These are phyloP conservation scores for Lithophane ornitopus DNA, from an alignment of 2,888 invertebrate species.

Conservation along the genomic window DNA sequence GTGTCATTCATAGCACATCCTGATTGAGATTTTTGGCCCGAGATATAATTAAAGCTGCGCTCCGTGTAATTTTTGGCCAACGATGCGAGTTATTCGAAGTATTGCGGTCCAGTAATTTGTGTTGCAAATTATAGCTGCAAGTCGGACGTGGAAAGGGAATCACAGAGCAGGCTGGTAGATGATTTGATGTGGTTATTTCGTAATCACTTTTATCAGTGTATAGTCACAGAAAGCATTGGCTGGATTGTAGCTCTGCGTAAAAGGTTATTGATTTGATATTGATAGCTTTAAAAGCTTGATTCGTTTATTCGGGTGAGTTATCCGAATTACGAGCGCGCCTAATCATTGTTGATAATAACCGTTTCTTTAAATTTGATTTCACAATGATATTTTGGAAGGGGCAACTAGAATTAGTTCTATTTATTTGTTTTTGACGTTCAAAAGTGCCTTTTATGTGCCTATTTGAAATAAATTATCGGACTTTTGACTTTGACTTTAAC, in stretches of 20 bases:
- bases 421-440: no score
- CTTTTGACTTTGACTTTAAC: no score
- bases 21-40: conserved; percentile 71
- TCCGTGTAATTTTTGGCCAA: conserved; percentile 60
- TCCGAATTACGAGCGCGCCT: no score
- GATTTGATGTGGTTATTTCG: conserved; percentile 53
- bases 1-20: conserved; percentile 75
- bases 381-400: no score
- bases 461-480: no score
- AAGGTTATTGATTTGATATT: conserved; percentile 6
- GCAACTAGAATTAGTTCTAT: no score
- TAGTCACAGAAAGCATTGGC: conserved; percentile 40
- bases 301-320: not conserved
- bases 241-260: conserved; percentile 11
- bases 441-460: no score
- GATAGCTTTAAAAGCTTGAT: not conserved
- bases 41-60: conserved; percentile 65
- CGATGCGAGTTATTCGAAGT: conserved; percentile 60
- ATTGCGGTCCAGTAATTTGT: conserved; percentile 60
- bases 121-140: conserved; percentile 54
- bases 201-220: conserved; percentile 48
- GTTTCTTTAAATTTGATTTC: not conserved
- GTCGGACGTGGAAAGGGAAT: conserved; percentile 48
- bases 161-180: conserved; percentile 49
- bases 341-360: not conserved